Conservation (phyloP, 2,888 invertebrate species). For the Himalopsyche anomala region DNA sequence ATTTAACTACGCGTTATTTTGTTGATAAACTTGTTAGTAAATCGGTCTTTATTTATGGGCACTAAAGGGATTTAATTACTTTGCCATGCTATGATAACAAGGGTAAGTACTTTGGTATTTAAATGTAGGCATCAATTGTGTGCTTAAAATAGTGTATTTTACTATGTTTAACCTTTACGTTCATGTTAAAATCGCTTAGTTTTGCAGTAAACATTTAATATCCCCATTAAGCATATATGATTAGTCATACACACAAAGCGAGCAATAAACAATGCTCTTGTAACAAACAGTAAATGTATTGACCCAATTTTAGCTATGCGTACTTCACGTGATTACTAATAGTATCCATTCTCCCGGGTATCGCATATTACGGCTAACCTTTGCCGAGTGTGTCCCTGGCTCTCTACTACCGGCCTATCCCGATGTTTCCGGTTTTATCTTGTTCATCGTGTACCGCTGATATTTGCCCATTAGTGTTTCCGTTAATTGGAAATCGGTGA, state of each 20-base stretch:
- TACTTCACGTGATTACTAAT: not conserved
- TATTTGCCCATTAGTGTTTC: slow-evolving; percentile 61
- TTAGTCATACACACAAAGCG: slow-evolving; percentile 36
- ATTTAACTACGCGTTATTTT: slow-evolving; percentile 8
- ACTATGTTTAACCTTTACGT: not conserved
- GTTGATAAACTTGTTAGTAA: slow-evolving; percentile 31
- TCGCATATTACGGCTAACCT: not conserved
- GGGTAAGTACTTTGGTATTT: slow-evolving; percentile 38
- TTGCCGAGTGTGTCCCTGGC: not conserved
- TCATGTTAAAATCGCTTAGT: slow-evolving; percentile 30
- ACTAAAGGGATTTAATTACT: slow-evolving; percentile 40
- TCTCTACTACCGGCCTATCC: slow-evolving; percentile 3
- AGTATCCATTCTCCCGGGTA: slow-evolving; percentile 24
- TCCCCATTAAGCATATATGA: slow-evolving; percentile 18
- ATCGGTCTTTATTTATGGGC: slow-evolving; percentile 40
- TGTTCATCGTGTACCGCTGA: slow-evolving; percentile 49
- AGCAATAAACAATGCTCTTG: not conserved
- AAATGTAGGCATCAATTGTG: slow-evolving; percentile 36
- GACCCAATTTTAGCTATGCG: not conserved
- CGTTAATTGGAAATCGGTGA: slow-evolving; percentile 60
- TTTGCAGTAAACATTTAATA: not conserved
- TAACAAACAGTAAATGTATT: slow-evolving; percentile 20
- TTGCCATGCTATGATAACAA: slow-evolving; percentile 35
- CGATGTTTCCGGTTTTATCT: slow-evolving; percentile 48
- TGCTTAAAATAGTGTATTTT: not conserved